phyloP scores from a whole-genome alignment of 2,113 vertebrate genomes.

The Anhinga anhinga region DNA sequence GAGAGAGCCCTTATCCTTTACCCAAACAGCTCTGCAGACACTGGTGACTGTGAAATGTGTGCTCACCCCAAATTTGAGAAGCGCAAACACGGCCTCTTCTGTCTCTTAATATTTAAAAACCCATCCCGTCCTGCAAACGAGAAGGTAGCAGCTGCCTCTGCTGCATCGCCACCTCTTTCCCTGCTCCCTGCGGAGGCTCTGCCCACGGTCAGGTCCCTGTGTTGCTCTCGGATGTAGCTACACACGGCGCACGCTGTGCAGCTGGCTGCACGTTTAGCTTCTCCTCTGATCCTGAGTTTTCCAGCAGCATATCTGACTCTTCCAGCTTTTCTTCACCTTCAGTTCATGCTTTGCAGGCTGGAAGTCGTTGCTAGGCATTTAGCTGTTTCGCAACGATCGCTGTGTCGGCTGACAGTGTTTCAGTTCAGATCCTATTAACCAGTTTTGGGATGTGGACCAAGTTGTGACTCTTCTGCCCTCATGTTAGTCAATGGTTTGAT shows the following conservation, averaged over 20 bases:
- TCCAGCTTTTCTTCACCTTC: neutral
- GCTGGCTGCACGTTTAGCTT: neutral
- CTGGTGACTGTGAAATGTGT: neutral
- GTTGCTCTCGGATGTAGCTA: neutral
- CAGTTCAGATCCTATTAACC: neutral
- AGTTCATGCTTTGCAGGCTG: neutral
- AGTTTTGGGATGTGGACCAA: neutral
- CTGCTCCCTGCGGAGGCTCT: conserved; percentile 7
- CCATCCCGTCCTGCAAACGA: neutral
- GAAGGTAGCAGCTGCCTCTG: neutral
- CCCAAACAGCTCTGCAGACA: neutral
- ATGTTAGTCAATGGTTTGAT: neutral
- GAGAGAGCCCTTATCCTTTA: neutral
- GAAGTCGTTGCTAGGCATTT: neutral
- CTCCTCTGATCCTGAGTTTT: conserved; percentile 20
- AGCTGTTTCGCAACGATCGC: neutral
- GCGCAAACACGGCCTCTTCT: neutral
- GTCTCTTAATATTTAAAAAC: conserved; percentile 25
- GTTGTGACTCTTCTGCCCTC: neutral
- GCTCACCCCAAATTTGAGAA: neutral
- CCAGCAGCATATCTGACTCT: neutral
- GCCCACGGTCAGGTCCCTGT: neutral
- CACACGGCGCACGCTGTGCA: neutral
- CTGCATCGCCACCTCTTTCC: neutral
- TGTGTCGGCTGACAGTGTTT: neutral